Base-by-base conservation (phyloP, 2,888 invertebrate species). In the Drosophila melanocephala region DNA sequence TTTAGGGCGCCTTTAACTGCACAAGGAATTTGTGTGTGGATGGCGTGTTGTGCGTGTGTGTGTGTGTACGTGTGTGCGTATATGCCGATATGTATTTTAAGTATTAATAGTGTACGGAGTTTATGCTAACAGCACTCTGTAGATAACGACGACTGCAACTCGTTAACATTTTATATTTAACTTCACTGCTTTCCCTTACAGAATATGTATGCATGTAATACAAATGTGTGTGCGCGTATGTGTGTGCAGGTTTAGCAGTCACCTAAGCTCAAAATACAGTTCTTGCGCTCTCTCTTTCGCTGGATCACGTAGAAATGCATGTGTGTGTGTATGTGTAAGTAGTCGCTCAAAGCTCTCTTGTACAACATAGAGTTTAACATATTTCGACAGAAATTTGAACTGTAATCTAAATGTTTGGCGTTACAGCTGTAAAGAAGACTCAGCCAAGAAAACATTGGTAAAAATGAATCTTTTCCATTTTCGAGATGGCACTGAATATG, bases 1-100 rank as follows among this genome's bases (percentile, higher is more conserved):
- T 56, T 56, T 32, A 50, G 69, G 56, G 33, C 68, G 68, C 47
- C 56, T 68, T 56, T 22, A 42, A 69, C n/a, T 64, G 51, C 35
- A 33, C 35, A 35, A n/a, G 16, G 60, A 44, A 44, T 42, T 42
- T 44, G 35, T 66, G 16, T n/a, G 52, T 44, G 42, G 16, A n/a
- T 30, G 28, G 14, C 35, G 14, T 39, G 39, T 28, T 42, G n/a
- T 12, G 35, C 10, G 35, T 50, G 33, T 28, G 39, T 42, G 42
- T 35, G 30, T 19, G 7, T 58, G 22, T 33, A 35, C 19, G 19
- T 37, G 22, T 32, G 22, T 42, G 35, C 3, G 22, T 2, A 39
- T 19, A 10, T 39, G 57, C 42, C 42, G 42, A 58, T 32, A 32
- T 42, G 30, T 57, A 47, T 47, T 47, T 26, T 5, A 32, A n/a